Conservation (phyloP, 2,888 invertebrate species). For the Clanis bilineata region DNA sequence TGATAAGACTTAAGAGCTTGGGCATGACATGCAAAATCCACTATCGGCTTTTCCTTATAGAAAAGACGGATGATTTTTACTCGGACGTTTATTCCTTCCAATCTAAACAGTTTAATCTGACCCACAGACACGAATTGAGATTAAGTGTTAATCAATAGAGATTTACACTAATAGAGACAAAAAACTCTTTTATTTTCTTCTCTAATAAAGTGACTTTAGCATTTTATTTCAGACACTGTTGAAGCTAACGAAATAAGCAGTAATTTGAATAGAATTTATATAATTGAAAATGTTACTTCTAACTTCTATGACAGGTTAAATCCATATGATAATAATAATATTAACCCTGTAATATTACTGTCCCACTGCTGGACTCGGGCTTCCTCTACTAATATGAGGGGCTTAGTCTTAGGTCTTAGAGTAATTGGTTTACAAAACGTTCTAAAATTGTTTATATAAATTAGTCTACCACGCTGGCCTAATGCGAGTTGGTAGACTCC, state of each 20-base stretch:
- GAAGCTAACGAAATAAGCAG: not conserved
- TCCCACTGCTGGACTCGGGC: too few species aligned
- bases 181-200: constrained; percentile 36
- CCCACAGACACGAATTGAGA: constrained; percentile 59
- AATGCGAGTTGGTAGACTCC: too few species aligned
- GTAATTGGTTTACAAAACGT: too few species aligned
- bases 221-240: not conserved
- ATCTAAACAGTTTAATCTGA: constrained; percentile 59
- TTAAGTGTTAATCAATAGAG: constrained; percentile 60
- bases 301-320: too few species aligned
- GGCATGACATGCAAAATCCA: constrained; percentile 17
- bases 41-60: constrained; percentile 28
- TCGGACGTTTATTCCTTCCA: constrained; percentile 52
- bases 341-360: too few species aligned
- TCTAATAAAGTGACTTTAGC: constrained; percentile 6
- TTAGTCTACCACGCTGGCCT: too few species aligned
- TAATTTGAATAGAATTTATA: not conserved
- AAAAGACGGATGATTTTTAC: constrained; percentile 49
- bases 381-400: too few species aligned
- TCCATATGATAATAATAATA: too few species aligned
- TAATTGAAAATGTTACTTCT: too few species aligned
- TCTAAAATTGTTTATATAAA: too few species aligned
- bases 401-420: too few species aligned
- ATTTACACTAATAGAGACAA: constrained; percentile 51
- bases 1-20: constrained; percentile 11